Conservation (phyloP, 2,113 vertebrate genomes). For the Podarcis cretensis region DNA sequence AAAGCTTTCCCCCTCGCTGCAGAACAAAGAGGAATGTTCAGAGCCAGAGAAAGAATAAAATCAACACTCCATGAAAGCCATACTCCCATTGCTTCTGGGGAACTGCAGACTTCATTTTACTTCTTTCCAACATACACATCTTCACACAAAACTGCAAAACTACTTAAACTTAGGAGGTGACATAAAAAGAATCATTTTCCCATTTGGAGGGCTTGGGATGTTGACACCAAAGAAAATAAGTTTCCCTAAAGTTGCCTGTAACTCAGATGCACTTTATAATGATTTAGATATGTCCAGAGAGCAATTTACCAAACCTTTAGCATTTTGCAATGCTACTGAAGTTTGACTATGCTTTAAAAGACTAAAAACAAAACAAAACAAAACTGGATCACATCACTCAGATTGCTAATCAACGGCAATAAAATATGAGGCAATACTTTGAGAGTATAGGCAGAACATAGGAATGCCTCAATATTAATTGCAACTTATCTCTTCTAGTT, state of each 20-base stretch:
- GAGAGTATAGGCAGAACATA: conserved; percentile 35
- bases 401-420: conserved; percentile 17
- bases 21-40: conserved; percentile 88
- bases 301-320: neutral
- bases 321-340: neutral
- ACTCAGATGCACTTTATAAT: conserved; percentile 19
- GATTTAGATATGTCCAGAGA: neutral
- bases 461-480: neutral
- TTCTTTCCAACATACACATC: conserved; percentile 60
- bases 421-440: conserved; percentile 60
- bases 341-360: neutral
- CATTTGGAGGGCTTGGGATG: conserved; percentile 66
- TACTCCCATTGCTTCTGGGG: conserved; percentile 61
- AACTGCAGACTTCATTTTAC: conserved; percentile 67
- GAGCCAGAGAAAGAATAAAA: conserved; percentile 77
- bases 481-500: neutral
- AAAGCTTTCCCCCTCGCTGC: conserved; percentile 83
- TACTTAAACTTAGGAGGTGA: conserved; percentile 61
- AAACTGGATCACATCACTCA: neutral
- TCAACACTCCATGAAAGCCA: conserved; percentile 76
- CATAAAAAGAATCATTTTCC: conserved; percentile 72
- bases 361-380: neutral
- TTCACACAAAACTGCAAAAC: conserved; percentile 68
- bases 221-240: conserved; percentile 62
- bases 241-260: conserved; percentile 38